Evolutionary conservation across 2,113 vertebrate genomes (phyloP), one percentile per base, ranked within the genome.

Genomic region (Peromyscus leucopus): DNA sequence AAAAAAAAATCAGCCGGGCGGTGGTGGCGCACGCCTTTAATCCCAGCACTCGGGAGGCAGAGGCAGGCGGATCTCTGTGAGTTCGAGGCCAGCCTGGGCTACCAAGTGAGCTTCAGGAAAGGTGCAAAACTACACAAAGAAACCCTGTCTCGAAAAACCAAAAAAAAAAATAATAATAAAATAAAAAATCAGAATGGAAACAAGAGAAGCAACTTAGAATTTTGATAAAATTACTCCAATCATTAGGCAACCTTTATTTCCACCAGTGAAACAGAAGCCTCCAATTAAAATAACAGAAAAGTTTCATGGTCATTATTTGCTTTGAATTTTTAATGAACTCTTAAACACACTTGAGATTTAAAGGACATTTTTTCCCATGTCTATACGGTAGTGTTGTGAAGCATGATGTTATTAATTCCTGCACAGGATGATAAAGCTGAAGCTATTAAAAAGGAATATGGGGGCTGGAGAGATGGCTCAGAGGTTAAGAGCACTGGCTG

Each of bases 171-270:
- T n/a, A n/a, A n/a, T n/a, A n/a, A n/a, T n/a, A n/a, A n/a, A n/a
- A n/a, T n/a, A n/a, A n/a, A n/a, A 71, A 31, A 65, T 71, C 42
- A 85, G 17, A 83, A 94, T 75, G 31, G 79, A 96, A 95, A 74
- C 75, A 85, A 93, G 51, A 24, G 74, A 79, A 91, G 86, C 0
- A 86, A 94, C 17, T 74, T 72, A 36, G n/a, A 95, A 28, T 88
- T 85, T 91, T 76, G 65, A 55, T 88, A 94, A 96, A 75, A 82
- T 91, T 11, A 79, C 82, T 95, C 78, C 21, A 72, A 55, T 83
- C 46, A 36, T 33, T 59, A 83, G 72, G 36, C 5, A 92, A 90
- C 90, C 80, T 88, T 69, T 71, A 84, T 46, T 69, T 16, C 19
- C 67, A 36, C 78, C 10, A 22, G 59, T 36, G 96, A 96, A 85